Evolutionary conservation across 2,888 invertebrate genomes (phyloP).

Genomic region (Drosophila mulleri): DNA sequence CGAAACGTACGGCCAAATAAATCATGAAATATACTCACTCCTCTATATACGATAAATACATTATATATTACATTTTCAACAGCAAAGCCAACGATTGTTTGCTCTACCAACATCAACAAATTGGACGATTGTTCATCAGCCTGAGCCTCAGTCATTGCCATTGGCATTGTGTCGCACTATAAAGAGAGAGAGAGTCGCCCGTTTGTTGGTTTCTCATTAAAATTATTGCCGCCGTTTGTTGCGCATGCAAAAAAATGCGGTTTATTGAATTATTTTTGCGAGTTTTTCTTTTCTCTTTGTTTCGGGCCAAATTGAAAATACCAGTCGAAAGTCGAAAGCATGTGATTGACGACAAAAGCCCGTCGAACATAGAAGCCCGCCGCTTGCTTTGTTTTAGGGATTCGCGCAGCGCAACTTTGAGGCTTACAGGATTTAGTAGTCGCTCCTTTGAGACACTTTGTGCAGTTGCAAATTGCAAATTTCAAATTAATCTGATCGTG

Average conservation of each 20-base stretch:
- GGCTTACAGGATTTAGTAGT: conserved; percentile 10
- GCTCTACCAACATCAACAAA: conserved; percentile 30
- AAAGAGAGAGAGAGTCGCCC: conserved; percentile 17
- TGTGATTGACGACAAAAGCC: conserved; percentile 57
- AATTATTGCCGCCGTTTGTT: conserved; percentile 33
- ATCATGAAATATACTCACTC: conserved; percentile 44
- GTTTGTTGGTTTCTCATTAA: conserved; percentile 59
- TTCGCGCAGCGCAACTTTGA: background rate
- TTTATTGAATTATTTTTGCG: conserved; percentile 52
- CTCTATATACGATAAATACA: background rate
- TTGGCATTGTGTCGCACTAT: conserved; percentile 4
- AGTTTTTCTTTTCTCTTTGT: conserved; percentile 7
- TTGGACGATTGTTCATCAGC: conserved; percentile 39
- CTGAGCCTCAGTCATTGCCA: background rate
- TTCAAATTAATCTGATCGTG: too few species aligned
- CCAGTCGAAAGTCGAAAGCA: conserved; percentile 41
- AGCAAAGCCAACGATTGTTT: conserved; percentile 15
- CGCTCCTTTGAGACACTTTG: background rate
- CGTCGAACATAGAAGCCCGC: background rate
- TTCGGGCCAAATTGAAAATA: conserved; percentile 43
- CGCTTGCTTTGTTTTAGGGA: conserved; percentile 8
- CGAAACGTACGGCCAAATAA: conserved; percentile 61
- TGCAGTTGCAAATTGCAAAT: conserved; percentile 9
- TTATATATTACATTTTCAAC: conserved; percentile 25
- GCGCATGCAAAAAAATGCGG: conserved; percentile 43